Evolutionary conservation across 2,888 invertebrate species (phyloP).

Genomic region (Alloplasta piceator): DNA sequence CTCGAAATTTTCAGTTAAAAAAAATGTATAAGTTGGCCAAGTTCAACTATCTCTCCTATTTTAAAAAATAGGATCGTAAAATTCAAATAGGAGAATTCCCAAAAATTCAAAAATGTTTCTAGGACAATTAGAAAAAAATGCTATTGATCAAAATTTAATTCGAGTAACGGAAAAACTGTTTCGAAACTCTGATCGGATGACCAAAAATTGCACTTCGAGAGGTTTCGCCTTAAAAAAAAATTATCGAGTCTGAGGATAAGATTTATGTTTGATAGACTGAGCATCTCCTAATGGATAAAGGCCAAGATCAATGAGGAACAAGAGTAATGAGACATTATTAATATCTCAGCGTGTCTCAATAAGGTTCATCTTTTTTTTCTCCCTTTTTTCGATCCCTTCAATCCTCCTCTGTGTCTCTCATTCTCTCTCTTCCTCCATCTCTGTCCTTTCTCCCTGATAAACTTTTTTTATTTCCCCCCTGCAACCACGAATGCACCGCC

Average conservation of each 20-base stretch:
- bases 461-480: conserved; percentile 3
- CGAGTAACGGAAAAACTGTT: not conserved
- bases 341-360: conserved; percentile 25
- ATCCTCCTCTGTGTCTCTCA: not conserved
- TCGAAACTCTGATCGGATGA: not conserved
- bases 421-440: not conserved
- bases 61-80: too few species aligned
- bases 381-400: not conserved
- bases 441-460: conserved; percentile 14
- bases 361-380: conserved; percentile 13
- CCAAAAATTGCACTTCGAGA: too few species aligned
- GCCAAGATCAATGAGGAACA: not conserved
- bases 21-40: too few species aligned
- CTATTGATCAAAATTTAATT: not conserved
- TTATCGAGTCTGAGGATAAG: not conserved
- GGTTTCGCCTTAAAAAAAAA: too few species aligned
- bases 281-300: not conserved
- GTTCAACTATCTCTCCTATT: too few species aligned
- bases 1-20: too few species aligned
- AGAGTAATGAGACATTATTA: conserved; percentile 22
- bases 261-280: conserved; percentile 12
- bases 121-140: too few species aligned
- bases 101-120: too few species aligned
- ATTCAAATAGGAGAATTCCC: too few species aligned
- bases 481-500: conserved; percentile 19